Conservation (phyloP, 2,113 vertebrate species). For the Podilymbus podiceps region DNA sequence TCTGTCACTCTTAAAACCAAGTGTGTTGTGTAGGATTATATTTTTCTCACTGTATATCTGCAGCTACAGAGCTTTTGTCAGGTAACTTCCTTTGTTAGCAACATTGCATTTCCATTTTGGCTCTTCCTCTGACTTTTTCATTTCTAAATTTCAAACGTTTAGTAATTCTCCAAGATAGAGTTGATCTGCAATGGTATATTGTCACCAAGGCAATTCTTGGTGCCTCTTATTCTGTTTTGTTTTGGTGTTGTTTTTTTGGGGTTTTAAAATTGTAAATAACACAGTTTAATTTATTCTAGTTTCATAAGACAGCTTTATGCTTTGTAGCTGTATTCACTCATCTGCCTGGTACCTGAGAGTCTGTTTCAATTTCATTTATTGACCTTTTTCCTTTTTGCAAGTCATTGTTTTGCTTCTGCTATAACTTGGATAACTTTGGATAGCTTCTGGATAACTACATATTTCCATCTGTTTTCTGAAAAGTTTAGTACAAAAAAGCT, state of each 20-base stretch:
- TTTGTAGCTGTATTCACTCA: neutral
- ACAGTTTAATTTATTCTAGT: neutral
- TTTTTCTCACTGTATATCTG: neutral
- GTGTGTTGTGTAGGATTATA: fast-evolving
- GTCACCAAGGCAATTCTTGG: neutral
- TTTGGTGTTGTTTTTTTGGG: neutral
- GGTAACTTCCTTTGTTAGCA: neutral
- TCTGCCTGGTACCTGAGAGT: neutral
- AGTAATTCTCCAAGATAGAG: neutral
- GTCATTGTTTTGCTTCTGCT: neutral
- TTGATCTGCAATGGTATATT: neutral
- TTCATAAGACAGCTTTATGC: neutral
- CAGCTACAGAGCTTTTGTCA: neutral
- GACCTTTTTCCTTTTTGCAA: neutral
- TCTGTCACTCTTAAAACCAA: neutral
- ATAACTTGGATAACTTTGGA: neutral
- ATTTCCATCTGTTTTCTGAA: neutral
- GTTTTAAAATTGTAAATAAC: neutral
- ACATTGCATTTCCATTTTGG: neutral
- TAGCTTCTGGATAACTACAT: neutral
- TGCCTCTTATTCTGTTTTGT: neutral
- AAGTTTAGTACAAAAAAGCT: neutral
- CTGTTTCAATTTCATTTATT: neutral
- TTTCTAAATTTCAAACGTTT: neutral
- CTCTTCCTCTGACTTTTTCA: neutral